Conservation (phyloP, 2,113 vertebrate species). For the Chinchilla lanigera region DNA sequence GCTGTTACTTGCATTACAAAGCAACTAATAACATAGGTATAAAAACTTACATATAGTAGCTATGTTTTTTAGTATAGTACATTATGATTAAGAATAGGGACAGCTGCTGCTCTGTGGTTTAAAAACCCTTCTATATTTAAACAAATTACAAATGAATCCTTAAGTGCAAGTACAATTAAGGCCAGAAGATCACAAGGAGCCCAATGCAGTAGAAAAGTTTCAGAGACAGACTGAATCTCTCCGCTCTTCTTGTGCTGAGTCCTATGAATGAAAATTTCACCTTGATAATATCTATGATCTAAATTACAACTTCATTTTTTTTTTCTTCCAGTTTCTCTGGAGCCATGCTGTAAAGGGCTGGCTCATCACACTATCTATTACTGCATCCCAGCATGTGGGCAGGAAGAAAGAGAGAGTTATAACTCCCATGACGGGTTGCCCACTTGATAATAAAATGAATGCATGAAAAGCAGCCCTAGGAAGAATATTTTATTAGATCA, state of each 20-base stretch:
- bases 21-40: background rate
- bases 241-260: background rate
- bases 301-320: conserved; percentile 48
- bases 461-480: conserved; percentile 79
- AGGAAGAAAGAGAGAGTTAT: conserved; percentile 76
- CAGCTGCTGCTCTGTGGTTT: background rate
- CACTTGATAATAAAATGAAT: conserved; percentile 81
- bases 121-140: conserved; percentile 34
- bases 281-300: conserved; percentile 59
- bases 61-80: conserved; percentile 4
- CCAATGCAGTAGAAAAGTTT: background rate
- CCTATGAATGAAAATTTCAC: conserved; percentile 60
- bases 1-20: background rate
- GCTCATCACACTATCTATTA: conserved; percentile 76
- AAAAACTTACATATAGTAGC: background rate
- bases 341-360: conserved; percentile 68
- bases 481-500: conserved; percentile 85
- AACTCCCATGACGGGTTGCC: conserved; percentile 74
- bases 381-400: conserved; percentile 67
- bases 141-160: background rate
- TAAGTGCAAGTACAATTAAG: background rate
- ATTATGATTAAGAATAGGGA: background rate
- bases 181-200: background rate
- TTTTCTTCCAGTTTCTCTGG: conserved; percentile 67
- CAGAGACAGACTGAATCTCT: background rate